Evolutionary conservation across 1,140 invertebrate genomes (phyloP), one percentile per base, ranked within the genome.

Genomic region (Macrobrachium rosenbergii): DNA sequence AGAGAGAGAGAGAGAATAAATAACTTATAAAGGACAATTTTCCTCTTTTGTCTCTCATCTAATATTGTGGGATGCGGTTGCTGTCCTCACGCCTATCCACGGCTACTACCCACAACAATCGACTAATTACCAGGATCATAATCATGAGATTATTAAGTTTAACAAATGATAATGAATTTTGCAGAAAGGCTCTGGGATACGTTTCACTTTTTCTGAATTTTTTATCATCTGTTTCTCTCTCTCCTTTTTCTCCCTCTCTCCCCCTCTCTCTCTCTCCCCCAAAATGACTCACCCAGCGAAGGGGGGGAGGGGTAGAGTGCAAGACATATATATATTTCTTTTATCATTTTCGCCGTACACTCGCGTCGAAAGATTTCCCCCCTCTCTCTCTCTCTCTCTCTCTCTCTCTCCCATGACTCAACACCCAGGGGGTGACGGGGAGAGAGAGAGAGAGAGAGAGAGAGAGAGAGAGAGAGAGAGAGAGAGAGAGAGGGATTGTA

Each of bases 401-500:
- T 43, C 45, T 77, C 23, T 77, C 21, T 37, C 23, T 76, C 12
- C 11, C n/a, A n/a, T 43, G 75, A 77, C n/a, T 12, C n/a, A n/a
- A 43, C 28, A 14, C 17, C 12, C 12, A 23, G 62, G n/a, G 62
- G n/a, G 62, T 14, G 62, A 72, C 11, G 10, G 21, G 28, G 69
- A 72, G 69, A 72, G 69, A 72, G 69, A 72, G 69, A 72, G 69
- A 72, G 69, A 43, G 75, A 77, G 75, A 77, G 75, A 43, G 75
- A 43, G 75, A 43, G 52, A 60, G 77, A 62, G 77, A 79, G 77
- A 79, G 77, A 60, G 77, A 60, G 77, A 60, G 52, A 60, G 77
- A n/a, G n/a, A n/a, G n/a, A n/a, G n/a, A n/a, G n/a, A n/a, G n/a
- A n/a, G n/a, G n/a, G n/a, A n/a, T n/a, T n/a, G n/a, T n/a, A n/a